Conservation (phyloP, 2,113 vertebrate genomes). For the Callorhinus ursinus region DNA sequence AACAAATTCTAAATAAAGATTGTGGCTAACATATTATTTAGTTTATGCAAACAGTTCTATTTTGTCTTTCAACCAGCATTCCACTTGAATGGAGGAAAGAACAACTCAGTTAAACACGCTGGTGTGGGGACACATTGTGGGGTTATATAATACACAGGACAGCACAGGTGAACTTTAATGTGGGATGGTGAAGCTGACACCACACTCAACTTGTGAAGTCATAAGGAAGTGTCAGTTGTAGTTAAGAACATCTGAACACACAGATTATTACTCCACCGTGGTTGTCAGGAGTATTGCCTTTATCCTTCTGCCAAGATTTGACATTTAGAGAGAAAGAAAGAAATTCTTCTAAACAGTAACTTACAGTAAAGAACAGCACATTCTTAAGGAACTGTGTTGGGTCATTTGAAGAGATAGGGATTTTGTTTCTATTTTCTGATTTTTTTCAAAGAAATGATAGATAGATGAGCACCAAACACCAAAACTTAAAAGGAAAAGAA, state of each 20-base stretch:
- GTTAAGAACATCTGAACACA: not conserved
- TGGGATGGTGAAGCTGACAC: not conserved
- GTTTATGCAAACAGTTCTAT: not conserved
- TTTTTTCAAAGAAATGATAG: accelerated
- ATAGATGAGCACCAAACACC: not conserved
- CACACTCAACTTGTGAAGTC: not conserved
- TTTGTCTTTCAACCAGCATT: not conserved
- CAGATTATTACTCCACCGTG: not conserved
- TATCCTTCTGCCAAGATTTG: not conserved
- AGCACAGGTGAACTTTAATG: not conserved
- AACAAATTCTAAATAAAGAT: not conserved
- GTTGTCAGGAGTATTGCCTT: not conserved
- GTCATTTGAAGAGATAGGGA: not conserved
- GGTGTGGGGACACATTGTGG: not conserved
- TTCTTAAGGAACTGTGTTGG: not conserved
- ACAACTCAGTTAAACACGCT: not conserved
- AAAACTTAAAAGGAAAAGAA: not conserved
- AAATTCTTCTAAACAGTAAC: not conserved
- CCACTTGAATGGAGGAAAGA: not conserved
- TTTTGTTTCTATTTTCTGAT: not conserved
- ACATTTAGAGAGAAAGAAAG: not conserved
- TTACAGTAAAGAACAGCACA: not conserved
- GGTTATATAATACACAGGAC: not conserved
- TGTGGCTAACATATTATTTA: not conserved
- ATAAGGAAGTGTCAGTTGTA: not conserved